Base-by-base conservation (phyloP, 2,888 invertebrate genomes). In the Pristionchus entomophagus region DNA sequence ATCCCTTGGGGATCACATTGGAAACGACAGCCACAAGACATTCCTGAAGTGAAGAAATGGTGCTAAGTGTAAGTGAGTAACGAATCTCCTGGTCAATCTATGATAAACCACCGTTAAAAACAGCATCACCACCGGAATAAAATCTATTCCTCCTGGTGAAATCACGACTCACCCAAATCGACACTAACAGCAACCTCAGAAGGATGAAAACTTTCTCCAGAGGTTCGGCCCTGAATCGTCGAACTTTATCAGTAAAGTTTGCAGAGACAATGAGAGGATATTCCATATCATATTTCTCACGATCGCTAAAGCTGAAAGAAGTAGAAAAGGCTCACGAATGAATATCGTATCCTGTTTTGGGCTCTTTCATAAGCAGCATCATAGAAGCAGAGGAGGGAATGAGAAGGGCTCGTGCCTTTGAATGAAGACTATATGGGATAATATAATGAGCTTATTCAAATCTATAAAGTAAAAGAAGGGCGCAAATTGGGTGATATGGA, bases 321-420 rank as follows among this genome's bases (percentile, higher is more conserved):
- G 5, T n/a, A 32, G 1, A 17, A 32, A 35, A 1, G 17, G 19
- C 2, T 12, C 38, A 73, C 73, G 26, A 12, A 41, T 73, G 73
- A 26, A 73, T 73, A 45, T 73, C 41, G 73, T 26, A 73, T n/a
- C 73, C 73, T 1, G 73, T 73, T 41, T 73, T 73, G 38, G 73
- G 73, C n/a, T 73, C 73, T 35, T 73, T 73, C 12, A 35, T 32
- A 17, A 65, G 65, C 1, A 41, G 41, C 41, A 41, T 41, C 12
- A 73, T 73, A 10, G 69, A 32, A 41, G 41, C n/a, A 41, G 73
- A 73, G 26, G 38, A 73, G 38, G n/a, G 56, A 73, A 35, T 65
- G 73, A 73, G n/a, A n/a, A n/a, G n/a, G n/a, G n/a, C n/a, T n/a
- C n/a, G n/a, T n/a, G n/a, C n/a, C n/a, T n/a, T n/a, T n/a, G n/a